A percentile compares a stretch with the other conserved stretches of the same genome.
Conservation (phyloP, 1,140 invertebrate genomes). For the Harpegnathos saltator region DNA sequence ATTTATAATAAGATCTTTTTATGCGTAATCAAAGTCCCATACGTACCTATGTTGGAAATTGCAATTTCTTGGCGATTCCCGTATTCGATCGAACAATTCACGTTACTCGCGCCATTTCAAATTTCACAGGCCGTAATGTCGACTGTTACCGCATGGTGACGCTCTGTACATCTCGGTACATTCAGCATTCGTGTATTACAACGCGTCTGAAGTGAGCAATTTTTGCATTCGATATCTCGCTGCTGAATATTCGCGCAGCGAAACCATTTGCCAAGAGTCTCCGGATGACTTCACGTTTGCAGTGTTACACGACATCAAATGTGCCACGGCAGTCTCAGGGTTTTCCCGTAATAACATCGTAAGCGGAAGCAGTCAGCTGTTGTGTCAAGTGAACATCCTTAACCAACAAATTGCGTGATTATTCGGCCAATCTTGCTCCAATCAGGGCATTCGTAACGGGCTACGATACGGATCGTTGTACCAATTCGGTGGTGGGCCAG, state of each 20-base stretch:
- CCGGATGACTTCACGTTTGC: too few species aligned
- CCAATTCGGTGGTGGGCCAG: background rate
- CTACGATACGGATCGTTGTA: background rate
- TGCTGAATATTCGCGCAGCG: too few species aligned
- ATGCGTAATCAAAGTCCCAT: background rate
- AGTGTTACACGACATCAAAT: too few species aligned
- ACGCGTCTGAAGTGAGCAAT: too few species aligned
- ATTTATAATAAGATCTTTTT: too few species aligned
- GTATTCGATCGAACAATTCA: too few species aligned
- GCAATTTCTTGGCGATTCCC: background rate
- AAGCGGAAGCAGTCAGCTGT: conserved; percentile 72
- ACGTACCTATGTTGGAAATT: background rate
- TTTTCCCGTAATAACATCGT: conserved; percentile 19
- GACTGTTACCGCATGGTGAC: background rate
- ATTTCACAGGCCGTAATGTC: background rate
- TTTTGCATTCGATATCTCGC: too few species aligned
- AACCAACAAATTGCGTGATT: conserved; percentile 73
- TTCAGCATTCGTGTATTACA: too few species aligned
- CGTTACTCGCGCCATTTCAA: background rate
- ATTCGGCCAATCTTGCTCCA: conserved; percentile 8
- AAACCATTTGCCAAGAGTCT: too few species aligned
- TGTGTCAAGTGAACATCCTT: conserved; percentile 73
- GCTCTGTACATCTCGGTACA: too few species aligned
- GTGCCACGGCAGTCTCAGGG: background rate
- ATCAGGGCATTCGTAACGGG: background rate